Evolutionary conservation across 2,113 vertebrate genomes (phyloP).

Genomic region (Channa maculata): DNA sequence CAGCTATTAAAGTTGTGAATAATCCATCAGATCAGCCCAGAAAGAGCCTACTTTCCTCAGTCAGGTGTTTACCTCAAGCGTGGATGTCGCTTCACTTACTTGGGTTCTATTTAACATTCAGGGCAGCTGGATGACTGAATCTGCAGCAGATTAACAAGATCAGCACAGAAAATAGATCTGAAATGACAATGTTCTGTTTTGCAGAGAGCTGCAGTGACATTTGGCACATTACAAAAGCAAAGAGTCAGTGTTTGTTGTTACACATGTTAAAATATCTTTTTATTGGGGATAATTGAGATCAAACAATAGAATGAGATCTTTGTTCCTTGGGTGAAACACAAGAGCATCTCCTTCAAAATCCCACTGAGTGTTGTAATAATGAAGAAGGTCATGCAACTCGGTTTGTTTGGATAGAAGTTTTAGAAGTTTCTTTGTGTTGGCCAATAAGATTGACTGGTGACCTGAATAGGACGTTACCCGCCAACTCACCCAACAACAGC

Average conservation of each 20-base stretch:
- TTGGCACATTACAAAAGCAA: conserved; percentile 10
- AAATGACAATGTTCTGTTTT: conserved; percentile 25
- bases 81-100: conserved; percentile 22
- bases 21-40: conserved; percentile 65
- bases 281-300: no score
- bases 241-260: conserved; percentile 25
- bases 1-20: conserved; percentile 66
- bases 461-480: no score
- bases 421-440: no score
- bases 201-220: conserved; percentile 13
- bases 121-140: conserved; percentile 22
- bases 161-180: conserved; percentile 28
- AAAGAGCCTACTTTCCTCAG: not conserved
- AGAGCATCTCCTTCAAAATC: no score
- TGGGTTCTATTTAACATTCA: conserved; percentile 38
- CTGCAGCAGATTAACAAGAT: conserved; percentile 37
- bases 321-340: not conserved
- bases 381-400: no score
- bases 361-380: no score
- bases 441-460: no score
- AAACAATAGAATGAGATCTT: not conserved
- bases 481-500: no score
- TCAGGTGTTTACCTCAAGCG: conserved; percentile 33
- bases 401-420: no score
- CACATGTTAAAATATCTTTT: no score